A percentile compares a stretch with the other conserved stretches of the same genome.
Conservation (phyloP, 1,140 invertebrate genomes). For the Calycopis cecrops region DNA sequence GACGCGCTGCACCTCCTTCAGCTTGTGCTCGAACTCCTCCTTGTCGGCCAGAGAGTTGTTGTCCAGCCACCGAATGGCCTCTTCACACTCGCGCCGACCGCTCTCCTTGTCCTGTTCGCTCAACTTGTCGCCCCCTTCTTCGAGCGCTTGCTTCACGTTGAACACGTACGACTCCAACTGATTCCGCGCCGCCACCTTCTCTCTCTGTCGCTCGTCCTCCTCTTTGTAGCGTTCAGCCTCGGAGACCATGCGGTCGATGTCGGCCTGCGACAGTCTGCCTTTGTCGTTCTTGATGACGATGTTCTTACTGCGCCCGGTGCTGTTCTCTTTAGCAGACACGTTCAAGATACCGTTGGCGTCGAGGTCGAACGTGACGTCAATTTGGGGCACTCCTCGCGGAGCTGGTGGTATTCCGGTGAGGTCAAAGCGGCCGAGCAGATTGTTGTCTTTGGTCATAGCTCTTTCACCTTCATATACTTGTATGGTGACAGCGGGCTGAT, state of each 20-base stretch:
- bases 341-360: conserved; percentile 79
- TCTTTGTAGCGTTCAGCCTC: conserved; percentile 83
- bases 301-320: conserved; percentile 72
- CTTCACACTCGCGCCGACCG: too few species aligned
- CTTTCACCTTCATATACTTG: conserved; percentile 87
- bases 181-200: conserved; percentile 84
- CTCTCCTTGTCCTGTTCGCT: too few species aligned
- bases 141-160: too few species aligned
- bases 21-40: too few species aligned
- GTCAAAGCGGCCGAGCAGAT: conserved; percentile 86
- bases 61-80: too few species aligned
- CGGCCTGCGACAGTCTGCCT: conserved; percentile 74
- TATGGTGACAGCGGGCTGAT: conserved; percentile 83
- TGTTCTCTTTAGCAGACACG: conserved; percentile 78
- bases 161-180: too few species aligned
- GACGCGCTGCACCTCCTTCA: too few species aligned
- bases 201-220: conserved; percentile 80
- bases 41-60: too few species aligned
- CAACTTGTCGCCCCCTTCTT: too few species aligned
- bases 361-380: conserved; percentile 78
- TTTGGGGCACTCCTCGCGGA: conserved; percentile 77
- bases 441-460: conserved; percentile 87
- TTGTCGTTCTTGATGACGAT: conserved; percentile 78
- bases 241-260: conserved; percentile 79
- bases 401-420: conserved; percentile 84